A percentile compares a stretch with the other conserved stretches of the same genome.
Conservation (phyloP, 1,140 invertebrate species). For the Lucilia cuprina region DNA sequence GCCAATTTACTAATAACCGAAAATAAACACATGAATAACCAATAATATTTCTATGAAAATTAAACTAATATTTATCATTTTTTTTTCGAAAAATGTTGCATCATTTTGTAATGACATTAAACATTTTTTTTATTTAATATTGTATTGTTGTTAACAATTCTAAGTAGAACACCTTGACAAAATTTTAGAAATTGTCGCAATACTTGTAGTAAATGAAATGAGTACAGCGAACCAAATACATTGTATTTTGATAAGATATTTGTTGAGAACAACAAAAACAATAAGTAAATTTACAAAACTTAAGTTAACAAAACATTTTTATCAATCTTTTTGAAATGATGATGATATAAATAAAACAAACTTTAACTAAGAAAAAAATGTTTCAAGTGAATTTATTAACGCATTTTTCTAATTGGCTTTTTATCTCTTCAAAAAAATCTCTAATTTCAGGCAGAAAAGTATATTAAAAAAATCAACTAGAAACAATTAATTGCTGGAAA, state of each 20-base stretch:
- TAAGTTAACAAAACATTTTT: neutral
- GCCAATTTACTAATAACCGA: too few relatives aligned
- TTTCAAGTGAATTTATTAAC: neutral
- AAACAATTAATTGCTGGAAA: too few relatives aligned
- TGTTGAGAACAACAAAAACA: neutral
- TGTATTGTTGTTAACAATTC: neutral
- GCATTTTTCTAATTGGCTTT: neutral
- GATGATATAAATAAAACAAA: neutral
- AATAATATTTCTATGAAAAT: too few relatives aligned
- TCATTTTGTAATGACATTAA: neutral
- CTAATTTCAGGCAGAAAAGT: neutral
- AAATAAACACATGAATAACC: too few relatives aligned
- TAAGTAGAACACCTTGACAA: neutral
- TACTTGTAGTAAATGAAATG: neutral
- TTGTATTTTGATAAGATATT: neutral
- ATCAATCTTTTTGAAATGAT: neutral
- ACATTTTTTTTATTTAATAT: neutral
- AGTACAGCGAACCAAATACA: neutral
- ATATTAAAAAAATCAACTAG: neutral
- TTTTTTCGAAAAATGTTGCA: neutral
- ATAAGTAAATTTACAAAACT: neutral
- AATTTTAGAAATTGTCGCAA: neutral
- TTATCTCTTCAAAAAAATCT: neutral
- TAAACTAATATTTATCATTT: too few relatives aligned
- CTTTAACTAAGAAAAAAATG: neutral